These are phyloP conservation scores for Autographa pulchrina DNA, from an alignment of 2,888 invertebrate species.

Conservation along the genomic window DNA sequence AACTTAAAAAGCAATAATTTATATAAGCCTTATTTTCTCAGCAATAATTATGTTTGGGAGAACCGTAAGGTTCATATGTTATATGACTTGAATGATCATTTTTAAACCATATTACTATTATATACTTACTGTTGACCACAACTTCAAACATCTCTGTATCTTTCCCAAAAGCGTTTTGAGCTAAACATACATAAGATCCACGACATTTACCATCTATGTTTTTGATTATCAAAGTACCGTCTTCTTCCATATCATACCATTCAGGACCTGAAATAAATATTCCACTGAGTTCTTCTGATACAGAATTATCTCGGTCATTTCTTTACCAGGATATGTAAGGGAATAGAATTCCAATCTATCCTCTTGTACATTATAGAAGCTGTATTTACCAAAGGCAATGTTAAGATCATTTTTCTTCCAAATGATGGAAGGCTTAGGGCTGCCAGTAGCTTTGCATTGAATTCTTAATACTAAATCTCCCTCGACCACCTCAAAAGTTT, in stretches of 20 bases:
- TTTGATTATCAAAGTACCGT: slow-evolving; percentile 71
- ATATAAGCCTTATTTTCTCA: no score
- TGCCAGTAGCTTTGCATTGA: slow-evolving; percentile 68
- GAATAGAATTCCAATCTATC: no score
- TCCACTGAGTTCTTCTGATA: neutral
- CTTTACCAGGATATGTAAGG: neutral
- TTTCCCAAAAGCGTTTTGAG: slow-evolving; percentile 64
- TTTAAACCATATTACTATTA: neutral
- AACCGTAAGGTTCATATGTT: no score
- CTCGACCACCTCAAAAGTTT: slow-evolving; percentile 51
- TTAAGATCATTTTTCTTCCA: slow-evolving; percentile 65
- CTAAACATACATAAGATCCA: slow-evolving; percentile 69
- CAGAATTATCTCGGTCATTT: neutral
- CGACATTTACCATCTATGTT: slow-evolving; percentile 58
- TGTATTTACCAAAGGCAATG: slow-evolving; percentile 65
- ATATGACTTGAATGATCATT: no score
- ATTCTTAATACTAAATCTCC: slow-evolving; percentile 66
- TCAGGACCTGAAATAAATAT: slow-evolving; percentile 62
- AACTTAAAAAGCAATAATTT: no score
- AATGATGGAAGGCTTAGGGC: slow-evolving; percentile 67
- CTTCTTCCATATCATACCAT: slow-evolving; percentile 66
- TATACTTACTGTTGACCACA: slow-evolving; percentile 65
- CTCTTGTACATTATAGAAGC: neutral
- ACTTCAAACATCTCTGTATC: slow-evolving; percentile 62
- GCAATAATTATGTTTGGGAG: no score